Evolutionary conservation across 2,888 invertebrate species (phyloP).

Genomic region (Hipparchia semele): DNA sequence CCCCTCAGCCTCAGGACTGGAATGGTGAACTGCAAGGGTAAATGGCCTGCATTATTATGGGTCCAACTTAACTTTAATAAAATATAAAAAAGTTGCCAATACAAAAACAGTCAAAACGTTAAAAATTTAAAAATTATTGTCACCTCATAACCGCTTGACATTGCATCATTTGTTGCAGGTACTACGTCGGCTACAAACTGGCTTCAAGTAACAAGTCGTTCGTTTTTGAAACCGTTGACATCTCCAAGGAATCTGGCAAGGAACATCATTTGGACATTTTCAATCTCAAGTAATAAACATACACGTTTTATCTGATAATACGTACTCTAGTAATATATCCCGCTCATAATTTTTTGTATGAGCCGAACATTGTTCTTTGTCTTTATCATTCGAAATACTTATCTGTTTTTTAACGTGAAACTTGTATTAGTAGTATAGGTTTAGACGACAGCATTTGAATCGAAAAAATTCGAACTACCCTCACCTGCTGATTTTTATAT

Average conservation of each 20-base stretch:
- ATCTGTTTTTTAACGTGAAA: no score
- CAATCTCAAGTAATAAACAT: conserved; percentile 85
- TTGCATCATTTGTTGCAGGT: conserved; percentile 81
- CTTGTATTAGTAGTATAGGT: no score
- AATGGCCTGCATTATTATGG: neutral
- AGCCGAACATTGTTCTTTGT: no score
- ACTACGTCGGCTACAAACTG: conserved; percentile 95
- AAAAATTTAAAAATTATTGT: no score
- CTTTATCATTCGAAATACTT: neutral
- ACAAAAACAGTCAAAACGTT: no score
- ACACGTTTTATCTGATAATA: neutral
- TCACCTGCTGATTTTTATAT: neutral
- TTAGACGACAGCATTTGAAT: neutral
- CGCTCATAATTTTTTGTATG: no score
- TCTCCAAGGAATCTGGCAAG: conserved; percentile 95
- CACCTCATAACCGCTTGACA: no score
- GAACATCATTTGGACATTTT: conserved; percentile 93
- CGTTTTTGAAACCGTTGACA: conserved; percentile 95
- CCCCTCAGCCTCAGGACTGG: conserved; percentile 94
- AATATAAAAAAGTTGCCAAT: no score
- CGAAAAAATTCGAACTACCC: neutral
- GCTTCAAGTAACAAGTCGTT: conserved; percentile 93
- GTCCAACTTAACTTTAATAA: no score
- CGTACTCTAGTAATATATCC: no score
- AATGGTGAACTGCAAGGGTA: conserved; percentile 92